Conservation (phyloP, 2,888 invertebrate species). For the Drosophila neotestacea region DNA sequence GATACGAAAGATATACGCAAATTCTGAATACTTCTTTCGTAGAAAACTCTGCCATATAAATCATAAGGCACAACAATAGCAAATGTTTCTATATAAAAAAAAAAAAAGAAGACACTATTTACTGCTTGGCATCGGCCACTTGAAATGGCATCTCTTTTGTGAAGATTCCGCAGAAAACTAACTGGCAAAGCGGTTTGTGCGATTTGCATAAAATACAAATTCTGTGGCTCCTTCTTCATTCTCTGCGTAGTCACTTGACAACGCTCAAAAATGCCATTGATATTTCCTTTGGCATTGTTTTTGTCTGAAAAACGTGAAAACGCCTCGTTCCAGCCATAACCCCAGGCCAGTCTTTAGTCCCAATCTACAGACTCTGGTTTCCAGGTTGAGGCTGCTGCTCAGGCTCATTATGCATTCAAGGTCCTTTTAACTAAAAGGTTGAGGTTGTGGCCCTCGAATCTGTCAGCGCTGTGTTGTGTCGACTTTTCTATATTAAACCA, state of each 20-base stretch:
- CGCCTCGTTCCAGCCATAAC: slow-evolving; percentile 31
- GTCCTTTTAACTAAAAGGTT: slow-evolving; percentile 74
- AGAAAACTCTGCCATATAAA: slow-evolving; percentile 49
- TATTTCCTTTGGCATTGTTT: slow-evolving; percentile 73
- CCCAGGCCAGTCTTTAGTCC: slow-evolving; percentile 3
- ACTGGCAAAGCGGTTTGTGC: slow-evolving; percentile 11
- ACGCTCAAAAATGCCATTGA: slow-evolving; percentile 76
- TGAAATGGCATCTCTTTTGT: slow-evolving; percentile 55
- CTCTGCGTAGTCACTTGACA: slow-evolving; percentile 63
- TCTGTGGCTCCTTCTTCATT: slow-evolving; percentile 34
- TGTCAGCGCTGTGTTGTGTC: slow-evolving; percentile 64
- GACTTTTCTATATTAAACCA: slow-evolving; percentile 77
- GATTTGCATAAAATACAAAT: slow-evolving; percentile 77
- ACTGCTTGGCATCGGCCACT: slow-evolving; percentile 31
- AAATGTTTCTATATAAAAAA: slow-evolving; percentile 31
- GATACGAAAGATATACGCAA: slow-evolving; percentile 10
- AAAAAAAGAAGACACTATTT: slow-evolving; percentile 10
- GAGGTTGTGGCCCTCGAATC: slow-evolving; percentile 69
- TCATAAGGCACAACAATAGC: slow-evolving; percentile 70
- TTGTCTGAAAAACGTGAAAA: slow-evolving; percentile 49
- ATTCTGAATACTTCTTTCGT: slow-evolving; percentile 34
- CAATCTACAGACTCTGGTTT: slow-evolving; percentile 9
- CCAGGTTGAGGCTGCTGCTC: slow-evolving; percentile 2
- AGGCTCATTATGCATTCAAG: slow-evolving; percentile 83
- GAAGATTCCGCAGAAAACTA: slow-evolving; percentile 57